phyloP scores from a whole-genome alignment of 2,113 vertebrate genomes.

The Hippopotamus amphibius region DNA sequence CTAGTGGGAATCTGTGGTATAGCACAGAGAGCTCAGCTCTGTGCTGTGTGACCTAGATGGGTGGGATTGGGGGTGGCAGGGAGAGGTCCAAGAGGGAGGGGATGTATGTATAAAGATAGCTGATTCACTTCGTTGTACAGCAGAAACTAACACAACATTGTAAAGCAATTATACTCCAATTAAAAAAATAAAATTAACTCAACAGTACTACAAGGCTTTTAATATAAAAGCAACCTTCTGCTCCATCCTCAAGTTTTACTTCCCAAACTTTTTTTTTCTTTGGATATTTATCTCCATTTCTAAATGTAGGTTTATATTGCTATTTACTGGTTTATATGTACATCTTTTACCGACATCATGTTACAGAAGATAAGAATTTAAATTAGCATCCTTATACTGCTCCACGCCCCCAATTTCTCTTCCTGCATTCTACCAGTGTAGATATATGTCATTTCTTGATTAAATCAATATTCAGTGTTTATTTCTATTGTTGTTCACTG shows the following conservation, averaged over 20 bases:
- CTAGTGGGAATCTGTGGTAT: too few species aligned
- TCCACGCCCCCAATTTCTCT: background rate
- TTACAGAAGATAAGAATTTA: background rate
- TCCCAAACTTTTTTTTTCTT: background rate
- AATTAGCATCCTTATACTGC: background rate
- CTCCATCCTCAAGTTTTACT: background rate
- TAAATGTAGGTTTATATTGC: background rate
- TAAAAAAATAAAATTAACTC: background rate
- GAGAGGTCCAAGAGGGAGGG: too few species aligned
- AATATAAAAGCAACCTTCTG: background rate
- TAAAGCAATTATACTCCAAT: too few species aligned
- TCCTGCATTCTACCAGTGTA: background rate
- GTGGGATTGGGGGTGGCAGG: too few species aligned
- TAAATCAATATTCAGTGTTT: background rate
- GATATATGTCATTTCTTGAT: background rate
- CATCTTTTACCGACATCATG: background rate
- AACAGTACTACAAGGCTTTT: background rate
- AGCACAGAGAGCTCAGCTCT: too few species aligned
- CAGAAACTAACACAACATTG: too few species aligned
- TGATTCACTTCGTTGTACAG: too few species aligned
- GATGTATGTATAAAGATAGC: too few species aligned
- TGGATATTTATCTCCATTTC: background rate
- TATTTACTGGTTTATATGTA: background rate
- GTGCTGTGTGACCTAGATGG: too few species aligned
- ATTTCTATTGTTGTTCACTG: background rate